phyloP scores from a whole-genome alignment of 64 coral and sea anemone species.

The Montipora cactus region DNA sequence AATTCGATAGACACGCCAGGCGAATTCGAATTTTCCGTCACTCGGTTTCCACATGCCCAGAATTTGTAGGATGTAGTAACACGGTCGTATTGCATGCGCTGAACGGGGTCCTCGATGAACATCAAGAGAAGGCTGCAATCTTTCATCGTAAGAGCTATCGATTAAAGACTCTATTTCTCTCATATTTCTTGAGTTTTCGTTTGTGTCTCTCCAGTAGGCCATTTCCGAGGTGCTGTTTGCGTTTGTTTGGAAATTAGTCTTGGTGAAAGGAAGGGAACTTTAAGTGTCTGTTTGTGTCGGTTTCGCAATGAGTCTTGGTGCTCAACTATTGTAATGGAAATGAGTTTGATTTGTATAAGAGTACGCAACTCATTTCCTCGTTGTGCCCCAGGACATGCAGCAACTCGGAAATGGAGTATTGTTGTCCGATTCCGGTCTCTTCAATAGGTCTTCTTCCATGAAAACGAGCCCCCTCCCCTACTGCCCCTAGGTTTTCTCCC shows the following conservation, averaged over 20 bases:
- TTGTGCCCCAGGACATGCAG: too few relatives aligned
- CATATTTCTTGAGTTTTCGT: not conserved
- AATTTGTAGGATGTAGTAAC: constrained; percentile 49
- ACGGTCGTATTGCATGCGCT: constrained; percentile 36
- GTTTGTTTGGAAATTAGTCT: too few relatives aligned
- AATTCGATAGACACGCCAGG: constrained; percentile 50
- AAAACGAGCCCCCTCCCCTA: too few relatives aligned
- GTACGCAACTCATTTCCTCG: too few relatives aligned
- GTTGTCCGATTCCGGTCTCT: too few relatives aligned
- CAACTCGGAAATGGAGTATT: not conserved
- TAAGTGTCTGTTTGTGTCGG: too few relatives aligned
- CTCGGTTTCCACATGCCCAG: constrained; percentile 73
- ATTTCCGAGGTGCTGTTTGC: too few relatives aligned
- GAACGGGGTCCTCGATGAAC: not conserved
- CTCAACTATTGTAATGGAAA: not conserved
- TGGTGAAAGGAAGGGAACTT: too few relatives aligned
- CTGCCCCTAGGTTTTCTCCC: too few relatives aligned
- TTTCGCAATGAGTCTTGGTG: too few relatives aligned
- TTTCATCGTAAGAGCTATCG: not conserved
- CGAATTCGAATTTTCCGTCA: constrained; percentile 25
- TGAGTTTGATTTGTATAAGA: too few relatives aligned
- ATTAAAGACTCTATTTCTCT: not conserved
- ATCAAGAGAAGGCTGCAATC: not conserved
- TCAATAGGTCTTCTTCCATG: too few relatives aligned
- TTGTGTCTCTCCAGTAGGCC: not conserved